Evolutionary conservation across 2,888 invertebrate genomes (phyloP).

Genomic region (Asteroscopus sphinx): DNA sequence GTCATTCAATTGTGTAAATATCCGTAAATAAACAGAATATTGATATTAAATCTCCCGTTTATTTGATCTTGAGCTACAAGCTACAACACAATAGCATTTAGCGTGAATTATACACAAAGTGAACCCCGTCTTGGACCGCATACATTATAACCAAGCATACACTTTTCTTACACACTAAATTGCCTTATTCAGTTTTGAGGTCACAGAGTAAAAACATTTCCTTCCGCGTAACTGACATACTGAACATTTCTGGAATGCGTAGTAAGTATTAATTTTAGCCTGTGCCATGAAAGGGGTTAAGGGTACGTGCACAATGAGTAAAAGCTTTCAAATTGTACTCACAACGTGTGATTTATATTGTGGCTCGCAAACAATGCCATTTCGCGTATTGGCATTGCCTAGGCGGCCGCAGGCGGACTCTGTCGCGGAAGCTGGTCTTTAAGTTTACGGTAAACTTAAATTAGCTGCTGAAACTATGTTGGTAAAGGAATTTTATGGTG

Average conservation of each 20-base stretch:
- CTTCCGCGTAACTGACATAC: constrained; percentile 34
- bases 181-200: constrained; percentile 48
- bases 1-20: constrained; percentile 40
- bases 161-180: constrained; percentile 51
- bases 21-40: constrained; percentile 23
- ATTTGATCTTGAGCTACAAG: constrained; percentile 22
- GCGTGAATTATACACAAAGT: constrained; percentile 52
- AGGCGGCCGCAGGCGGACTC: constrained; percentile 67
- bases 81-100: constrained; percentile 42
- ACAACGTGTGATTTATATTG: constrained; percentile 84
- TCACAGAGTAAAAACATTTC: constrained; percentile 51
- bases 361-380: constrained; percentile 84
- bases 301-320: constrained; percentile 67
- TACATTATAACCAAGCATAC: constrained; percentile 49
- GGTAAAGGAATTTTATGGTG: constrained; percentile 59
- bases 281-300: constrained; percentile 66
- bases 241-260: constrained; percentile 21
- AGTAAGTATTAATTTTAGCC: constrained; percentile 46
- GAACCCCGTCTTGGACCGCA: constrained; percentile 41
- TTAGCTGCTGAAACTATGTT: constrained; percentile 80
- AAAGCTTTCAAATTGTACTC: constrained; percentile 68
- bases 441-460: constrained; percentile 87
- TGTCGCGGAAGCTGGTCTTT: constrained; percentile 79
- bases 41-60: constrained; percentile 40
- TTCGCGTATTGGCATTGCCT: constrained; percentile 69